Percentiles rank a stretch among this genome's conserved stretches.
phyloP scores from a whole-genome alignment of 2,797 vertebrate genomes.

The Poeciliopsis presidionis region DNA sequence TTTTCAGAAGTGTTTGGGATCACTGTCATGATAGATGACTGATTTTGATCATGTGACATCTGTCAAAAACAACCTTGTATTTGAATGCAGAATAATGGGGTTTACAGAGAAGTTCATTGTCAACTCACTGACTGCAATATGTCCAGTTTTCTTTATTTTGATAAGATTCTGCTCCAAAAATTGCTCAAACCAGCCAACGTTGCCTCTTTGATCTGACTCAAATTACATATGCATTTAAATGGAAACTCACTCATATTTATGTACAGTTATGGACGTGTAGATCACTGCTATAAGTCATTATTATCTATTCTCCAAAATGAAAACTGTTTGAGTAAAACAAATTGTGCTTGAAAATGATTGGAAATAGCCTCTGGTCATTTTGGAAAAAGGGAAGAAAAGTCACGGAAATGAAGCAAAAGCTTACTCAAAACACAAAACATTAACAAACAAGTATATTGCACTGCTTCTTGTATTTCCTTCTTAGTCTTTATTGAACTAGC shows the following conservation, averaged over 20 bases:
- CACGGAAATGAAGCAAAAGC: neutral
- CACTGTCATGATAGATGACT: neutral
- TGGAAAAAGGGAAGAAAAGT: neutral
- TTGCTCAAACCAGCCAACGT: neutral
- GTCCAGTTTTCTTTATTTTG: neutral
- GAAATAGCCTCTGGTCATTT: neutral
- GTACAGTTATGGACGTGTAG: neutral
- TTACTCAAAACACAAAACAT: neutral
- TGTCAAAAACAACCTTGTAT: neutral
- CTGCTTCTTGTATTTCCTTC: neutral
- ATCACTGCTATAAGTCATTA: neutral
- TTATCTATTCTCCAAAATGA: neutral
- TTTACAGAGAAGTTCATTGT: neutral
- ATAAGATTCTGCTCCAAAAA: neutral
- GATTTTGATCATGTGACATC: neutral
- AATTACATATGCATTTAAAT: neutral
- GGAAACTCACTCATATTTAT: neutral
- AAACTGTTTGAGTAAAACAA: neutral
- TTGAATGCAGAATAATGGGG: neutral
- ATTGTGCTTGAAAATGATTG: neutral
- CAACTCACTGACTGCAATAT: neutral
- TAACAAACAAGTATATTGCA: neutral
- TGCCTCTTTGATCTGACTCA: neutral
- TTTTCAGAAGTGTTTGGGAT: neutral
- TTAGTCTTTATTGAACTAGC: neutral